Evolutionary conservation across 1,140 invertebrate genomes (phyloP).

Genomic region (Streblospio benedicti): DNA sequence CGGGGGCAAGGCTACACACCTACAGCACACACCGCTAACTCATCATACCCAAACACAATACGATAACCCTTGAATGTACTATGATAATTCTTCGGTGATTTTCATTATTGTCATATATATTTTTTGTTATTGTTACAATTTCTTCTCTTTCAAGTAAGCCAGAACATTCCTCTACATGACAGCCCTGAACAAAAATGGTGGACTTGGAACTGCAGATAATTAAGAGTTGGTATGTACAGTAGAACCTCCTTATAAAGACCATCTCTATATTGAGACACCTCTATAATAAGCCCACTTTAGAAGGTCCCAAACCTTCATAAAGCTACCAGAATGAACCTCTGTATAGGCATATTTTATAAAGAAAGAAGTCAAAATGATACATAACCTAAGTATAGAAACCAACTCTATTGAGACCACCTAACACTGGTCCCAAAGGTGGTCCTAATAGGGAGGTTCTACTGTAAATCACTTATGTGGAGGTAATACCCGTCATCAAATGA

Average conservation of each 20-base stretch:
- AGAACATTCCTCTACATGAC: neutral
- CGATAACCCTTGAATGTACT: neutral
- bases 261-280: no score
- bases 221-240: neutral
- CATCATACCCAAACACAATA: neutral
- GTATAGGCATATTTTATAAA: no score
- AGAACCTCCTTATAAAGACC: no score
- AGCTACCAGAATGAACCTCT: no score
- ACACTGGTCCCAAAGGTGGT: no score
- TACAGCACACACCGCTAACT: no score
- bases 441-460: no score
- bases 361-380: no score
- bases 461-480: neutral
- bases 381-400: no score
- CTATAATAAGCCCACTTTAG: neutral
- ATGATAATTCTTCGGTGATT: neutral
- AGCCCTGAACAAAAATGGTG: neutral
- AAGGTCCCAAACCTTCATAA: neutral
- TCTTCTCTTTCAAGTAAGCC: neutral
- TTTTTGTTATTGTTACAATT: neutral
- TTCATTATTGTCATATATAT: neutral
- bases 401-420: no score
- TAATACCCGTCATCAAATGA: no score
- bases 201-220: neutral
- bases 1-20: neutral